A percentile compares a stretch with the other conserved stretches of the same genome.
phyloP scores from a whole-genome alignment of 2,113 vertebrate species.

The Synodontis membranacea region DNA sequence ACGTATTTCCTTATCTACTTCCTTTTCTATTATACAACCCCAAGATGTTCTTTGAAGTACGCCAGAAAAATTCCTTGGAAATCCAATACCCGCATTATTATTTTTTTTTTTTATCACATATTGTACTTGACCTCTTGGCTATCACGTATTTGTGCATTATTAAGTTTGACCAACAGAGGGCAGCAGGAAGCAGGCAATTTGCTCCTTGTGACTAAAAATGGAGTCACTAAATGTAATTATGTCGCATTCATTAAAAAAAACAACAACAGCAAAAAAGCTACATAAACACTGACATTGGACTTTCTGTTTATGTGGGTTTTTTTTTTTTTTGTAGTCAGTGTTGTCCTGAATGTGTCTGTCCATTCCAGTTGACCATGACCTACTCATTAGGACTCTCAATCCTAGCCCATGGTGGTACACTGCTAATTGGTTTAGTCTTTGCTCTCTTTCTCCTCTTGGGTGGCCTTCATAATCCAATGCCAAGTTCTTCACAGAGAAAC shows the following conservation, averaged over 20 bases:
- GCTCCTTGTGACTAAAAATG: not conserved
- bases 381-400: constrained; percentile 55
- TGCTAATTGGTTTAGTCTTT: constrained; percentile 92
- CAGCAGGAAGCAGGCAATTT: constrained; percentile 49
- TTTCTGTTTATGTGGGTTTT: constrained; percentile 9
- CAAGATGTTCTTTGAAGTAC: not conserved
- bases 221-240: not conserved
- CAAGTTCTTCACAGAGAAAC: constrained; percentile 43
- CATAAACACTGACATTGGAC: not conserved
- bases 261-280: not conserved
- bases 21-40: not conserved
- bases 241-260: not conserved
- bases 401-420: constrained; percentile 87
- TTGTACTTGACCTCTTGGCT: not conserved
- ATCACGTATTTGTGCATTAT: not conserved
- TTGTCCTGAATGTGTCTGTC: not conserved
- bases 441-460: constrained; percentile 81
- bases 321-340: not conserved
- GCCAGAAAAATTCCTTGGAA: not conserved
- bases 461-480: constrained; percentile 89
- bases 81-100: not conserved
- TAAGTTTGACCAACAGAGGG: constrained; percentile 63
- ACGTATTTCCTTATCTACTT: not conserved
- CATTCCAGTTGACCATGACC: constrained; percentile 50
- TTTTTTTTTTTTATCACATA: not conserved